Evolutionary conservation across 1,140 invertebrate species (phyloP).

Genomic region (Argopecten irradians): DNA sequence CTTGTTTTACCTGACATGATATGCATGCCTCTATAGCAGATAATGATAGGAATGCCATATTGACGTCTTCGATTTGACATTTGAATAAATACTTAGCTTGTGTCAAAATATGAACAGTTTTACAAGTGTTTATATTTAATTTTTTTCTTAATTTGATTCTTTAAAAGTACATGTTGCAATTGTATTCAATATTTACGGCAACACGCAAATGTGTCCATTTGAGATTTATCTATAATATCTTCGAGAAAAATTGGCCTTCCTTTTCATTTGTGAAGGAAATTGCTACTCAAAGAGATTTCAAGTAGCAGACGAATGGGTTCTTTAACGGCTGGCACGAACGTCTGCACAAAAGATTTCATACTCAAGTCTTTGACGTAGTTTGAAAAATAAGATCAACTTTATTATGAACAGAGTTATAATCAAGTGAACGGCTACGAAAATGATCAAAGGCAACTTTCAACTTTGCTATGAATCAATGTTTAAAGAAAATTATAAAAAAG

Average conservation of each 20-base stretch:
- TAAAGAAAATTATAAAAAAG: slow-evolving; percentile 24
- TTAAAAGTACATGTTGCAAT: slow-evolving; percentile 12
- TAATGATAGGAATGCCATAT: neutral
- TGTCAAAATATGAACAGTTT: slow-evolving; percentile 18
- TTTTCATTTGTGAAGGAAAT: slow-evolving; percentile 6
- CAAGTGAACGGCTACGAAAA: neutral
- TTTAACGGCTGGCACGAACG: neutral
- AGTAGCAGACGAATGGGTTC: neutral
- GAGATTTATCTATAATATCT: neutral
- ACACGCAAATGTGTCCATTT: slow-evolving; percentile 22
- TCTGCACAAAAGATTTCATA: neutral
- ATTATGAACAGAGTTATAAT: neutral
- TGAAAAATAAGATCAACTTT: slow-evolving; percentile 11
- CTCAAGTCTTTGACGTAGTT: slow-evolving; percentile 7
- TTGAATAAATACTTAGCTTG: slow-evolving; percentile 23
- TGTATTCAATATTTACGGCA: neutral
- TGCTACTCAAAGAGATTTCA: slow-evolving; percentile 5
- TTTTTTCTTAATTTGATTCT: neutral
- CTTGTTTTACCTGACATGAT: neutral
- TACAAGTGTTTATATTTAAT: neutral
- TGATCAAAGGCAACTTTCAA: slow-evolving; percentile 21
- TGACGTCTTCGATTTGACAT: neutral
- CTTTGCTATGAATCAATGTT: slow-evolving; percentile 11
- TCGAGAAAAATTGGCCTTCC: neutral
- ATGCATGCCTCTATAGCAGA: neutral